A percentile compares a stretch with the other conserved stretches of the same genome.
Evolutionary conservation across 1,140 invertebrate genomes (phyloP).

Genomic region (Maniola jurtina): DNA sequence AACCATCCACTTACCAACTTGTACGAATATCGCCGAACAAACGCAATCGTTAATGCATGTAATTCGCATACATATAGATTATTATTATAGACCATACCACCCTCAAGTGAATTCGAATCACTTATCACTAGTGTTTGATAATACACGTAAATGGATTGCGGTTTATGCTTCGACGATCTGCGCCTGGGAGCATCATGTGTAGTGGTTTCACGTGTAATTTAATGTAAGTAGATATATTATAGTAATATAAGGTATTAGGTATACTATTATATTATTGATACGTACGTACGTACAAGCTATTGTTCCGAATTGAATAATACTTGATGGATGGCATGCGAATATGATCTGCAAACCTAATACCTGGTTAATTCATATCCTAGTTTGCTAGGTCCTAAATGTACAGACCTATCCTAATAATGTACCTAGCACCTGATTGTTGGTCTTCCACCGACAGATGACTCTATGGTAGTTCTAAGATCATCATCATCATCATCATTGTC

Average conservation of each 20-base stretch:
- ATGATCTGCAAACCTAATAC: too few species aligned
- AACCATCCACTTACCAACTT: not conserved
- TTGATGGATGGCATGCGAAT: not conserved
- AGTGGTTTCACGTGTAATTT: conserved; percentile 27
- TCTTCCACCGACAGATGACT: too few species aligned
- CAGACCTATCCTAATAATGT: too few species aligned
- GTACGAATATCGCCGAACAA: not conserved
- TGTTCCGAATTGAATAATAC: conserved; percentile 8
- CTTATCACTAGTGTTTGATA: conserved; percentile 27
- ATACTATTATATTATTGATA: too few species aligned
- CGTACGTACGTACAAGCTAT: not conserved
- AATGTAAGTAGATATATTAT: conserved; percentile 19
- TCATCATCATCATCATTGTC: too few species aligned
- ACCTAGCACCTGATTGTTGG: too few species aligned
- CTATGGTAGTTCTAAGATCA: too few species aligned
- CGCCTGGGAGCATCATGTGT: conserved; percentile 27
- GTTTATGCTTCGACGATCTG: conserved; percentile 31
- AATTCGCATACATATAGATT: too few species aligned
- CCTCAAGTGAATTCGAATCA: conserved; percentile 23
- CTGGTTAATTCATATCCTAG: too few species aligned
- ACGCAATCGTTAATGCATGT: not conserved
- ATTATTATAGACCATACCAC: conserved; percentile 5
- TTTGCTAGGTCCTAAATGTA: too few species aligned
- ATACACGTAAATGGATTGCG: conserved; percentile 36
- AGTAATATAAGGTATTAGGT: not conserved